Evolutionary conservation across 2,888 invertebrate species (phyloP).

Genomic region (Agrotis exclamationis): DNA sequence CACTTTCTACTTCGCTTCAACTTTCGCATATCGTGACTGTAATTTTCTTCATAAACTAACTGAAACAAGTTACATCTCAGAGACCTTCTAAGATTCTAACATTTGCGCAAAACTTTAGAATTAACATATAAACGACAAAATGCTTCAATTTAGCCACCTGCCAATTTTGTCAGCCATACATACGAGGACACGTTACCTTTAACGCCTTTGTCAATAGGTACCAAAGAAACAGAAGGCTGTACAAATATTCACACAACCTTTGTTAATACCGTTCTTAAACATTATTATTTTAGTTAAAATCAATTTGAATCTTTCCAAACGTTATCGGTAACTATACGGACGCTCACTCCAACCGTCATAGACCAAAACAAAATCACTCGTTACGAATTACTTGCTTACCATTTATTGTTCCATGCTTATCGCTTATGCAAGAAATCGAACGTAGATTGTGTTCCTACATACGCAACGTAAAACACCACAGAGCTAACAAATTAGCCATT

Average conservation of each 20-base stretch:
- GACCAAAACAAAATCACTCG: constrained; percentile 51
- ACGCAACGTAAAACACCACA: constrained; percentile 64
- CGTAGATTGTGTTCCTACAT: constrained; percentile 46
- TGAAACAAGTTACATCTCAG: constrained; percentile 2
- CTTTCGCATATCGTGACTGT: constrained; percentile 34
- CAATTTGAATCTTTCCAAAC: constrained; percentile 30
- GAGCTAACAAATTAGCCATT: constrained; percentile 21
- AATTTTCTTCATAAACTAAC: constrained; percentile 19
- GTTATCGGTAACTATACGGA: constrained; percentile 31
- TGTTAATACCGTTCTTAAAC: constrained; percentile 22
- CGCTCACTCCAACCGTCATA: constrained; percentile 35
- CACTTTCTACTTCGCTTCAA: constrained; percentile 38
- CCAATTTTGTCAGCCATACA: constrained; percentile 18
- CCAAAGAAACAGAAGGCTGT: constrained; percentile 27
- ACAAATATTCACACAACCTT: constrained; percentile 30
- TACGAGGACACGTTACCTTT: constrained; percentile 28
- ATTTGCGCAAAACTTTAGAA: constrained; percentile 1
- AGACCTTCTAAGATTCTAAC: background rate
- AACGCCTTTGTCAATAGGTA: constrained; percentile 35
- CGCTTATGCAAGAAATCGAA: constrained; percentile 58
- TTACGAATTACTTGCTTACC: constrained; percentile 59
- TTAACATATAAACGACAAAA: constrained; percentile 28
- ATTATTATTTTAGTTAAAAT: constrained; percentile 16
- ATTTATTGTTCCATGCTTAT: constrained; percentile 64
- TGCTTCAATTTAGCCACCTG: constrained; percentile 7